Evolutionary conservation across 2,113 vertebrate genomes (phyloP).

Genomic region (Corythoichthys haematopterus): DNA sequence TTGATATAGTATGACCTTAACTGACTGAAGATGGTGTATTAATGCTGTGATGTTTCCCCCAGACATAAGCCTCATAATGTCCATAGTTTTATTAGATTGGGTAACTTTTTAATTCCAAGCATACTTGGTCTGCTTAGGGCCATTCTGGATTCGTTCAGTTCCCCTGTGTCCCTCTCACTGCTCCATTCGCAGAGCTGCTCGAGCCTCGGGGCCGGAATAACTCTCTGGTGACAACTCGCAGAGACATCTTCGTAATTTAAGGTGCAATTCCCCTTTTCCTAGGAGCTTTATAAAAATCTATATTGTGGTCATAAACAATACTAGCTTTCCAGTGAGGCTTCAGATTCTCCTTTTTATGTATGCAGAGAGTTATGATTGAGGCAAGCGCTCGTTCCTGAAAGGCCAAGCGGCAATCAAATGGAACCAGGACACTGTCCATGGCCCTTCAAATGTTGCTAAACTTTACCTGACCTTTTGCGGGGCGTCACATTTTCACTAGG

Average conservation of each 20-base stretch:
- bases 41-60: conserved; percentile 16
- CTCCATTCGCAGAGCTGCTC: conserved; percentile 31
- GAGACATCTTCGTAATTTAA: conserved; percentile 73
- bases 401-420: conserved; percentile 51
- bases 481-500: conserved; percentile 13
- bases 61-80: conserved; percentile 41
- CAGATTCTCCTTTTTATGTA: conserved; percentile 52
- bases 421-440: conserved; percentile 34
- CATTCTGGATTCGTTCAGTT: conserved; percentile 33
- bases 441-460: conserved; percentile 31
- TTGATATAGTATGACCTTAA: background rate
- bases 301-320: conserved; percentile 75
- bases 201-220: conserved; percentile 43
- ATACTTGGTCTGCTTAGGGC: conserved; percentile 50
- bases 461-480: conserved; percentile 16
- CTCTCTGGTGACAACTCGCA: conserved; percentile 58
- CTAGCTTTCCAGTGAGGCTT: conserved; percentile 39
- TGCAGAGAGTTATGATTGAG: conserved; percentile 61
- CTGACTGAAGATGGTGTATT: background rate
- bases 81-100: conserved; percentile 48
- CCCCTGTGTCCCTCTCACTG: conserved; percentile 34
- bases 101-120: conserved; percentile 52
- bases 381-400: conserved; percentile 65
- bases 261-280: conserved; percentile 69
- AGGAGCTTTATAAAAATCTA: conserved; percentile 72